Evolutionary conservation across 2,888 invertebrate species (phyloP).

Genomic region (Eucera pruinosa): DNA sequence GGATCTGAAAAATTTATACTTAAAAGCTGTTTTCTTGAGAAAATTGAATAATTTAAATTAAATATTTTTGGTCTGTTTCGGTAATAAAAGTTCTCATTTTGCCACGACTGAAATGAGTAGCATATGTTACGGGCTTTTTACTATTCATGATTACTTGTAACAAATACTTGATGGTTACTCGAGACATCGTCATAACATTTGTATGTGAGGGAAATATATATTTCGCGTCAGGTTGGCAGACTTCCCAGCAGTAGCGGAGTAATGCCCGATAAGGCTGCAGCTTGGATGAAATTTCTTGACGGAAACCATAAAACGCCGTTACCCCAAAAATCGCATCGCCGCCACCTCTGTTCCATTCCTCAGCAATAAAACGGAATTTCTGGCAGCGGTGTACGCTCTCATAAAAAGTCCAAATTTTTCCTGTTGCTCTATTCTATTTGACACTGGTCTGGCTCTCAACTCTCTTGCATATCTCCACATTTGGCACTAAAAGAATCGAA

Average conservation of each 20-base stretch:
- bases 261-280: slow-evolving; percentile 63
- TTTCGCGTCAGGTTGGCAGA: slow-evolving; percentile 55
- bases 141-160: slow-evolving; percentile 19
- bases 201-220: slow-evolving; percentile 34
- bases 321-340: slow-evolving; percentile 51
- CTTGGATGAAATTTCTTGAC: slow-evolving; percentile 57
- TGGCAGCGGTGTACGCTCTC: slow-evolving; percentile 30
- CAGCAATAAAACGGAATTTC: slow-evolving; percentile 46
- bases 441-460: not conserved
- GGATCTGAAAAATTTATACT: not conserved
- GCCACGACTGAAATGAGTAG: slow-evolving; percentile 16
- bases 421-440: not conserved
- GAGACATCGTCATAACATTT: slow-evolving; percentile 53
- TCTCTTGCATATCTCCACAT: not conserved
- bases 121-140: slow-evolving; percentile 5
- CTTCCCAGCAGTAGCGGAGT: slow-evolving; percentile 57
- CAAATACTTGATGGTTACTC: slow-evolving; percentile 36
- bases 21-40: not conserved
- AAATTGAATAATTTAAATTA: not conserved
- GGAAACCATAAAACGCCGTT: slow-evolving; percentile 58
- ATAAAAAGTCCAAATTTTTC: slow-evolving; percentile 42
- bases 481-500: not conserved
- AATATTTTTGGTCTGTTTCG: too few species aligned
- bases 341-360: slow-evolving; percentile 49
- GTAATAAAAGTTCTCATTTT: not conserved